A percentile compares a stretch with the other conserved stretches of the same genome.
Evolutionary conservation across 2,888 invertebrate genomes (phyloP).

Genomic region (Eilema caniola): DNA sequence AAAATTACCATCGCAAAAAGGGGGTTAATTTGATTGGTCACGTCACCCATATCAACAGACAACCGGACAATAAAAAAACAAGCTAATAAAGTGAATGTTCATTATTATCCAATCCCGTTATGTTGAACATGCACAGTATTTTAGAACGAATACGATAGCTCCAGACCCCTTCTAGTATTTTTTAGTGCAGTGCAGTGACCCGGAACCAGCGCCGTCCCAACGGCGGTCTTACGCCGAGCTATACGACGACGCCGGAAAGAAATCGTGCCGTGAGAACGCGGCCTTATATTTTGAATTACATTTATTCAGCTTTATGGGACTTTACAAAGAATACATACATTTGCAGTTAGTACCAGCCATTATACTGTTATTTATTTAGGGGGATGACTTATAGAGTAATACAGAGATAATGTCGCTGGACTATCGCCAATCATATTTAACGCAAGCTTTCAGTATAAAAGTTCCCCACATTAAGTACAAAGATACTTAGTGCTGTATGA

Average conservation of each 20-base stretch:
- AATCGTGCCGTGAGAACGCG: neutral
- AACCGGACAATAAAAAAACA: no score
- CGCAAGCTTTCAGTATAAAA: neutral
- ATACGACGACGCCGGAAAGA: neutral
- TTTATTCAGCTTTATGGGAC: constrained; percentile 7
- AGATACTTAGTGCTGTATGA: constrained; percentile 5
- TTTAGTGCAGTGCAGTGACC: no score
- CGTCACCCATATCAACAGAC: no score
- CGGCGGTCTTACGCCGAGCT: neutral
- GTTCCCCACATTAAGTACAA: neutral
- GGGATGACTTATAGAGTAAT: neutral
- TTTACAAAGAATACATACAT: constrained; percentile 3
- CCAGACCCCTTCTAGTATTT: no score
- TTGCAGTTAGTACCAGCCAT: constrained; percentile 10
- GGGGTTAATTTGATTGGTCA: no score
- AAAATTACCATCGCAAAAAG: neutral
- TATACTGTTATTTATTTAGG: constrained; percentile 5
- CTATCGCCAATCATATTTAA: constrained; percentile 33
- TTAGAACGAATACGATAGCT: no score
- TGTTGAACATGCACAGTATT: neutral
- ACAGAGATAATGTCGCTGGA: constrained; percentile 27
- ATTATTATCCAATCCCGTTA: neutral
- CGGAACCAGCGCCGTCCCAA: no score
- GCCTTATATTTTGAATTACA: neutral
- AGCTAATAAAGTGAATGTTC: neutral